Percentiles rank a stretch among this genome's conserved stretches.
These are phyloP conservation scores for Enchytraeus crypticus DNA, from an alignment of 2,888 invertebrate species.

Conservation along the genomic window DNA sequence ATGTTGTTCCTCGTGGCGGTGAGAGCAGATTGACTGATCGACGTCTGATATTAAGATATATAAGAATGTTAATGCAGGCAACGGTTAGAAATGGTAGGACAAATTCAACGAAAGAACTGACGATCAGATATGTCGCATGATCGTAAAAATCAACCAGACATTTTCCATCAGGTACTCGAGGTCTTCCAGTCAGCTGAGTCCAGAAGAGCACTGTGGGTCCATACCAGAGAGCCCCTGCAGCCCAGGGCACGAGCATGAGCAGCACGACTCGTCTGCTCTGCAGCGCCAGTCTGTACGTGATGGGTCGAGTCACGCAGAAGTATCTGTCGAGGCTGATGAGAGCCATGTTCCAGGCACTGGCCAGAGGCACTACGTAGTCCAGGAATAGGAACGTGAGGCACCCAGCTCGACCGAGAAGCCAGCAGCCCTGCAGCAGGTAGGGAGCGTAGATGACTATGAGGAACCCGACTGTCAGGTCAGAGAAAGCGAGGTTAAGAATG, in stretches of 20 bases:
- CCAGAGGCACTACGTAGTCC: conserved; percentile 30
- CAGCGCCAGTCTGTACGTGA: conserved; percentile 25
- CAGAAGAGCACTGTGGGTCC: conserved; percentile 29
- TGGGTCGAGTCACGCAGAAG: conserved; percentile 26
- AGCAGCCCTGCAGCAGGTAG: conserved; percentile 25
- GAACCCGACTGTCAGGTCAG: conserved; percentile 30
- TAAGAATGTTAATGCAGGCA: conserved; percentile 24
- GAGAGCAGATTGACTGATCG: background rate
- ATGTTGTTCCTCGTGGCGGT: background rate
- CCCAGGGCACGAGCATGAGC: conserved; percentile 28
- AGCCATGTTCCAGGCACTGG: conserved; percentile 29
- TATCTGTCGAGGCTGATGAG: conserved; percentile 32
- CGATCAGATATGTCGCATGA: conserved; percentile 23
- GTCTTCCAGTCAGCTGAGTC: conserved; percentile 20
- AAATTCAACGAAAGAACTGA: conserved; percentile 30
- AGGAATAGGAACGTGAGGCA: conserved; percentile 30
- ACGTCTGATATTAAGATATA: conserved; percentile 27
- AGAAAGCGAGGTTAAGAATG: conserved; percentile 31
- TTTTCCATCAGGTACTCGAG: conserved; percentile 18
- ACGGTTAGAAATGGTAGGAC: conserved; percentile 27
- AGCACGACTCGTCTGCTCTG: conserved; percentile 15
- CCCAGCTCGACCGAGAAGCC: conserved; percentile 24
- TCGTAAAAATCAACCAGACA: conserved; percentile 27
- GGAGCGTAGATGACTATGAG: conserved; percentile 28
- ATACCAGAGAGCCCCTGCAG: conserved; percentile 25